Conservation (phyloP, 2,797 vertebrate genomes). For the Lepus townsendii region DNA sequence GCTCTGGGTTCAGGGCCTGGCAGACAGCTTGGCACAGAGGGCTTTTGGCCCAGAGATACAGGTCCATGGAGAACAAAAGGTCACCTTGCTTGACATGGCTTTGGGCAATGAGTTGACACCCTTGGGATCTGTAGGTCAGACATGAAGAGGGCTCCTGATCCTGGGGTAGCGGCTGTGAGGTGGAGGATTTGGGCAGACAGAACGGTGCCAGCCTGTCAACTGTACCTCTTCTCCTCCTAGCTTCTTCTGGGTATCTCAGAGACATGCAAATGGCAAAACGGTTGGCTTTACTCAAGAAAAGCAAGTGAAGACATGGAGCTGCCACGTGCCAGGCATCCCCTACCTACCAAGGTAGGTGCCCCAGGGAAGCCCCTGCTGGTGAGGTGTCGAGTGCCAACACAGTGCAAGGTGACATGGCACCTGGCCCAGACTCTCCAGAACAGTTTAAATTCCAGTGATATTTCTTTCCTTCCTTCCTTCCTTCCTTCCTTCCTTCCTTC, state of each 20-base stretch:
- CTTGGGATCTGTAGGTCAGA: not conserved
- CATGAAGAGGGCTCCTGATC: not conserved
- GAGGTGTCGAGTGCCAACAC: not conserved
- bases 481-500: too few relatives aligned
- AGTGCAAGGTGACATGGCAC: not conserved
- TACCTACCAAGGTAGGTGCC: not conserved
- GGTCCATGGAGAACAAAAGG: not conserved
- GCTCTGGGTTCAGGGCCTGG: not conserved
- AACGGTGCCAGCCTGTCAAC: not conserved
- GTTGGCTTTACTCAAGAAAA: not conserved
- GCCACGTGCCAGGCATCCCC: not conserved
- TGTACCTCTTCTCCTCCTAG: not conserved
- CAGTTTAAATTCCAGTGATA: not conserved
- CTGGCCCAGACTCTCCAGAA: not conserved
- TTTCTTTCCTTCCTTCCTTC: too few relatives aligned
- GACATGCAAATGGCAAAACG: not conserved
- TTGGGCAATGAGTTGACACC: not conserved
- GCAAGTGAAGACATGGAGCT: not conserved
- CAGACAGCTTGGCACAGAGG: not conserved
- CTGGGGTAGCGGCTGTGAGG: not conserved
- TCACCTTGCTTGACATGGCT: not conserved
- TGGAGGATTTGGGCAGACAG: not conserved
- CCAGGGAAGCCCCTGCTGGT: not conserved
- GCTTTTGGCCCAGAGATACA: not conserved
- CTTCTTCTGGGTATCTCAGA: conserved; percentile 12